A percentile compares a stretch with the other conserved stretches of the same genome.
Evolutionary conservation across 53 echinoderm and acorn worm genomes (phyloP).

Genomic region (Astropecten irregularis): DNA sequence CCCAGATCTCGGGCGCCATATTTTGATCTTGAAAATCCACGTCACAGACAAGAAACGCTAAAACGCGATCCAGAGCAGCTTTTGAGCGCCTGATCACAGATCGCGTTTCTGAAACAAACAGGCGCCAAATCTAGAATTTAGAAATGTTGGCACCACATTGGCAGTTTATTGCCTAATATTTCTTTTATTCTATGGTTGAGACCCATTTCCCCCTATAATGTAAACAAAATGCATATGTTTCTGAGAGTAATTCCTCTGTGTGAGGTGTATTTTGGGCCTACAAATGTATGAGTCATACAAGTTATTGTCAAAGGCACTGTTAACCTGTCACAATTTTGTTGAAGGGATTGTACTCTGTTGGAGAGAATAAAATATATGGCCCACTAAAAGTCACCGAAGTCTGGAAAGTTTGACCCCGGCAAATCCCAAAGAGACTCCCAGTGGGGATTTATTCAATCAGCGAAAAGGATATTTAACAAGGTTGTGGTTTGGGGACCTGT

Average conservation of each 20-base stretch:
- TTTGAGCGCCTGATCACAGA: no score
- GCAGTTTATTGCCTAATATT: neutral
- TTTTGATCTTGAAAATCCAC: no score
- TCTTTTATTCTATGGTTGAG: neutral
- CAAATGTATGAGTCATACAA: slow-evolving; percentile 7
- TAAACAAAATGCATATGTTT: no score
- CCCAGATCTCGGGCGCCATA: no score
- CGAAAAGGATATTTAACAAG: neutral
- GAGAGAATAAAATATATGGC: neutral
- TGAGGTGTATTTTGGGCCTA: slow-evolving; percentile 22
- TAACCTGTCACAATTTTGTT: slow-evolving; percentile 7
- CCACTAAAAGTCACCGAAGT: neutral
- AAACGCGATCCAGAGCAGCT: neutral
- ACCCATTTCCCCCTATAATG: neutral
- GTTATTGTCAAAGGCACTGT: slow-evolving; percentile 41
- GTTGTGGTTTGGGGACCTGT: neutral
- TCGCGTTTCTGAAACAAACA: no score
- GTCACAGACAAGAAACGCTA: neutral
- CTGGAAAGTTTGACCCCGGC: neutral
- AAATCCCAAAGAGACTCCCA: neutral
- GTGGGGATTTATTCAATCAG: neutral
- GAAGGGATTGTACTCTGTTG: neutral
- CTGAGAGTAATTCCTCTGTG: no score
- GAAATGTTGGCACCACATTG: neutral
- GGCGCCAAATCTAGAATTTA: neutral